Percentiles rank a stretch among this genome's conserved stretches.
phyloP scores from a whole-genome alignment of 2,797 vertebrate genomes.

The Semaprochilodus insignis region DNA sequence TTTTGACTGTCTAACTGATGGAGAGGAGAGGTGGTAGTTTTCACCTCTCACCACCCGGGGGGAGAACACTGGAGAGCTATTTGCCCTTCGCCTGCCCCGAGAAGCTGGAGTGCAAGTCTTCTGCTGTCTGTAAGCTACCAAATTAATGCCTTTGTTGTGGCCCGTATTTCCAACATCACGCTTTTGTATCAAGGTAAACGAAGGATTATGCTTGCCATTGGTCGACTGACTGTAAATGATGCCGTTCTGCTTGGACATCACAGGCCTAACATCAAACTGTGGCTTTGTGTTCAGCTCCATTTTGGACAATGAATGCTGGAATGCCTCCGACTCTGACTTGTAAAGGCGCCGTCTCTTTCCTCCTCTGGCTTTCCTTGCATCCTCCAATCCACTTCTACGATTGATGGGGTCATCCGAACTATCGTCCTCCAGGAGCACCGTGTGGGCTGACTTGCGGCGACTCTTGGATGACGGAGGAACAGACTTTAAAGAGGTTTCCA shows the following conservation, averaged over 20 bases:
- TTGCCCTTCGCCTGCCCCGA: slow-evolving; percentile 71
- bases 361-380: slow-evolving; percentile 57
- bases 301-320: slow-evolving; percentile 69
- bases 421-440: slow-evolving; percentile 88
- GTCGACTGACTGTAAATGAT: slow-evolving; percentile 74
- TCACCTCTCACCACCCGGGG: slow-evolving; percentile 77
- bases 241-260: slow-evolving; percentile 71
- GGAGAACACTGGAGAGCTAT: slow-evolving; percentile 75
- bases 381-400: slow-evolving; percentile 60
- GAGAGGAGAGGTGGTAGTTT: slow-evolving; percentile 76
- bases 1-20: slow-evolving; percentile 66
- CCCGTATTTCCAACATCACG: slow-evolving; percentile 58
- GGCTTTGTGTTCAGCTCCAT: slow-evolving; percentile 59
- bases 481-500: slow-evolving; percentile 49
- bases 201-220: slow-evolving; percentile 65
- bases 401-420: slow-evolving; percentile 73
- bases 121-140: slow-evolving; percentile 68
- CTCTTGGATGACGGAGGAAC: slow-evolving; percentile 74
- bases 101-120: slow-evolving; percentile 57
- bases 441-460: slow-evolving; percentile 90
- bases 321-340: slow-evolving; percentile 78
- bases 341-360: slow-evolving; percentile 79
- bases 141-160: slow-evolving; percentile 60
- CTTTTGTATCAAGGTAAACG: slow-evolving; percentile 48
- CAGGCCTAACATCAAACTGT: slow-evolving; percentile 69